Conservation (phyloP, 2,888 invertebrate species). For the Onchidella celtica region DNA sequence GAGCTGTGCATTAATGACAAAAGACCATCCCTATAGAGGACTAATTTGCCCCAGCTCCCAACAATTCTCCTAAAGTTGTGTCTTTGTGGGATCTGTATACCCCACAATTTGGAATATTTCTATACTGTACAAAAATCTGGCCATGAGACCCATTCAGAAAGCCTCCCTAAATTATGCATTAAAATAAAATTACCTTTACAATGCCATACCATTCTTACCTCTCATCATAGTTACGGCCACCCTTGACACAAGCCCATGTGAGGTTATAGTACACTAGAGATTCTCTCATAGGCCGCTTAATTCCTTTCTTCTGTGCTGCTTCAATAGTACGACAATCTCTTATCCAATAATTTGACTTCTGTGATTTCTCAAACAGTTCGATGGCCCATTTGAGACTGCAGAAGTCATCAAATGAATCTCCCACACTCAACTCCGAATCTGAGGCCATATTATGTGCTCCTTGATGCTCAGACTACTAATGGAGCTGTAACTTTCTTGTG, state of each 20-base stretch:
- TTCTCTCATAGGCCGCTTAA: conserved; percentile 27
- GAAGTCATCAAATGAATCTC: conserved; percentile 33
- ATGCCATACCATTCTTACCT: conserved; percentile 13
- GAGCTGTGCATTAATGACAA: too few species aligned
- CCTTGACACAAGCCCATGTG: conserved; percentile 38
- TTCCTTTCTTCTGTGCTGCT: conserved; percentile 33
- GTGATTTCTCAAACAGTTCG: conserved; percentile 32
- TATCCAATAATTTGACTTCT: conserved; percentile 37
- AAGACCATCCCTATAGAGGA: too few species aligned
- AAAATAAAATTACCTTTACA: background rate
- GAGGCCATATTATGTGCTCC: background rate
- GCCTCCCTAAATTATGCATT: too few species aligned
- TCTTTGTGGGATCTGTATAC: too few species aligned
- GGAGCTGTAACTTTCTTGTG: too few species aligned
- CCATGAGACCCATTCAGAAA: too few species aligned
- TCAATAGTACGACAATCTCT: conserved; percentile 30
- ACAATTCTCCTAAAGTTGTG: too few species aligned
- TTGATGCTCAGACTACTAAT: background rate
- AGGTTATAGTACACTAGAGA: conserved; percentile 32
- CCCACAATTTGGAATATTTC: too few species aligned
- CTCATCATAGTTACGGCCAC: conserved; percentile 38
- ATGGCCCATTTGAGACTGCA: conserved; percentile 30
- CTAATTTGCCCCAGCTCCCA: too few species aligned
- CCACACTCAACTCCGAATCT: conserved; percentile 20
- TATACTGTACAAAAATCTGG: too few species aligned